Percentiles rank a stretch among this genome's conserved stretches.
Conservation (phyloP, 2,888 invertebrate species). For the Hydrotaea diabolus region DNA sequence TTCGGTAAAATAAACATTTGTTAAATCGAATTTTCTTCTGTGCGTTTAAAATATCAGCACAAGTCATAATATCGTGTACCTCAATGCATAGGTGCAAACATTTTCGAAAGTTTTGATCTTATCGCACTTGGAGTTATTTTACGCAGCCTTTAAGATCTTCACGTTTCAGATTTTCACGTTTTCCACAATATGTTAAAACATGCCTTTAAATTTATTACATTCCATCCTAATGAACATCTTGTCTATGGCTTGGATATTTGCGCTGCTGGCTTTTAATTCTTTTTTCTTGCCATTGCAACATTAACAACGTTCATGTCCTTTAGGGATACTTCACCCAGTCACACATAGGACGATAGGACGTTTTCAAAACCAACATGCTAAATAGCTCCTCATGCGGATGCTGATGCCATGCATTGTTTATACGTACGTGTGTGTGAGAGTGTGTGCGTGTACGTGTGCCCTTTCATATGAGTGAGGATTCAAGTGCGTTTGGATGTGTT, state of each 20-base stretch:
- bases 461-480: too few relatives aligned
- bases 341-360: neutral
- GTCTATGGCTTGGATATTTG: neutral
- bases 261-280: neutral
- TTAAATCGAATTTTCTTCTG: too few relatives aligned
- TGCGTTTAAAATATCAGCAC: too few relatives aligned
- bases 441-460: neutral
- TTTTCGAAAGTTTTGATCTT: too few relatives aligned
- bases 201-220: neutral
- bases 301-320: neutral
- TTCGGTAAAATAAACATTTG: too few relatives aligned
- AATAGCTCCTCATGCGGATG: slow-evolving; percentile 39
- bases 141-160: too few relatives aligned
- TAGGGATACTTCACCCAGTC: slow-evolving; percentile 23
- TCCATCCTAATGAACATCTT: neutral
- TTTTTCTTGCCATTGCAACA: slow-evolving; percentile 4
- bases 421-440: neutral
- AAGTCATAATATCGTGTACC: too few relatives aligned
- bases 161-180: too few relatives aligned
- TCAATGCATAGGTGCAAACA: too few relatives aligned
- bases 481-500: neutral
- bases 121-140: too few relatives aligned
- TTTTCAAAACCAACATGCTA: slow-evolving; percentile 36
- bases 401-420: slow-evolving; percentile 9
- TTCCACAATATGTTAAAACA: neutral